Base-by-base conservation (phyloP, 2,797 vertebrate species). In the Scomberomorus guttatus region DNA sequence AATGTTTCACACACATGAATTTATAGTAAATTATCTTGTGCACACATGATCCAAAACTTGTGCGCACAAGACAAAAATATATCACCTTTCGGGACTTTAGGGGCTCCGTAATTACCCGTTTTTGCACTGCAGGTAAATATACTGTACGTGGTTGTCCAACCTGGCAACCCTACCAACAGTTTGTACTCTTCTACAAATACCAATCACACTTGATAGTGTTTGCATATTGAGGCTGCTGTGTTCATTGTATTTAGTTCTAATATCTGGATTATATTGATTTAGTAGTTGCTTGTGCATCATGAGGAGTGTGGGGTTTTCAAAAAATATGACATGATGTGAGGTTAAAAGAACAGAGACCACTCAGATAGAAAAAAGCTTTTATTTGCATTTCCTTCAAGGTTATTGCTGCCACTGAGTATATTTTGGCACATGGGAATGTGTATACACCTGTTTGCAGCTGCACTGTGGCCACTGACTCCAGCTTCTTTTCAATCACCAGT, bases 331-430 rank as follows among this genome's bases (percentile, higher is more conserved):
- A 46, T 55, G 11, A 12, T 48, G 5, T 42, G 8, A 29, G 14
- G 13, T 52, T 22, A 17, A 75, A 80, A 80, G 13, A 76, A 77
- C 5, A 22, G 54, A 70, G 5, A 80, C 9, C n/a, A 32, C 52
- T 67, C 61, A 24, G 17, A 60, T 18, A 3, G 59, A 48, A 85
- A 89, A 87, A 87, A 66, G 65, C 54, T 58, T 92, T 93, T 90
- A 92, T 87, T 91, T 79, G 77, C 76, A 86, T 63, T 44, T 83
- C 79, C 79, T 89, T 91, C 79, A 77, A 60, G 34, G 57, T 15
- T 68, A 55, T 51, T 59, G 46, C 66, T 73, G 77, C 56, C 57
- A 32, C 57, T 72, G 59, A 73, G 51, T 72, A 46, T 27, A 18
- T 69, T 46, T 55, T 80, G 68, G 72, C 72, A 80, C 15, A 22